Evolutionary conservation across 2,797 vertebrate species (phyloP).

Genomic region (Silurus aristotelis): DNA sequence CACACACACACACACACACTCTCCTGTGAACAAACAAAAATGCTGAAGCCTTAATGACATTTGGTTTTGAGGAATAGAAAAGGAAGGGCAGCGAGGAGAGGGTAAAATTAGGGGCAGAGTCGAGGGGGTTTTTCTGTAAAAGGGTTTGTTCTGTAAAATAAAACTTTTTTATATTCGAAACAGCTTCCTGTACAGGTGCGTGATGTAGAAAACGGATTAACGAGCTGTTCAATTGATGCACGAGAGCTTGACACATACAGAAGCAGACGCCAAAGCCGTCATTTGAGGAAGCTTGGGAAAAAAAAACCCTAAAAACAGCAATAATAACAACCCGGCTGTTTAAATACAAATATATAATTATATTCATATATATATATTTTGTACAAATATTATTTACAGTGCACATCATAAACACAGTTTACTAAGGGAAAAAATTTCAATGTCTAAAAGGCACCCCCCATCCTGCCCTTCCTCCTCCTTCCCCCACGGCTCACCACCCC

Average conservation of each 20-base stretch:
- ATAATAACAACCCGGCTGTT: slow-evolving; percentile 61
- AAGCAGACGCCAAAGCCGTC: neutral
- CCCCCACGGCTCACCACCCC: slow-evolving; percentile 3
- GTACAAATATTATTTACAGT: slow-evolving; percentile 91
- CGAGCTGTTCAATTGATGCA: slow-evolving; percentile 45
- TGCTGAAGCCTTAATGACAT: neutral
- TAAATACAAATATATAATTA: slow-evolving; percentile 94
- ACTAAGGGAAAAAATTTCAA: slow-evolving; percentile 55
- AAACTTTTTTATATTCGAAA: slow-evolving; percentile 53
- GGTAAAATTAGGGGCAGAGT: neutral
- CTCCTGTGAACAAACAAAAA: neutral
- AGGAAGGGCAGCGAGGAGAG: neutral
- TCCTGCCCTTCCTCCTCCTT: slow-evolving; percentile 10
- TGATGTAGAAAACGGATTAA: slow-evolving; percentile 53
- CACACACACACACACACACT: neutral
- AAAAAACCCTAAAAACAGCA: slow-evolving; percentile 31
- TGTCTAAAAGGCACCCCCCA: slow-evolving; percentile 34
- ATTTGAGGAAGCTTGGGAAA: slow-evolving; percentile 19
- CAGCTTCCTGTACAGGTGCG: slow-evolving; percentile 54
- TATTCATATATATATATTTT: slow-evolving; percentile 71
- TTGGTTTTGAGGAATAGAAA: neutral
- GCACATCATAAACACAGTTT: slow-evolving; percentile 72
- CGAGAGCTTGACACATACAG: neutral
- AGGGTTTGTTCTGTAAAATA: slow-evolving; percentile 12
- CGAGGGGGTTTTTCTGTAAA: neutral